Evolutionary conservation across 2,888 invertebrate genomes (phyloP), one percentile per base, ranked within the genome.

Genomic region (Ctenicera cuprea): DNA sequence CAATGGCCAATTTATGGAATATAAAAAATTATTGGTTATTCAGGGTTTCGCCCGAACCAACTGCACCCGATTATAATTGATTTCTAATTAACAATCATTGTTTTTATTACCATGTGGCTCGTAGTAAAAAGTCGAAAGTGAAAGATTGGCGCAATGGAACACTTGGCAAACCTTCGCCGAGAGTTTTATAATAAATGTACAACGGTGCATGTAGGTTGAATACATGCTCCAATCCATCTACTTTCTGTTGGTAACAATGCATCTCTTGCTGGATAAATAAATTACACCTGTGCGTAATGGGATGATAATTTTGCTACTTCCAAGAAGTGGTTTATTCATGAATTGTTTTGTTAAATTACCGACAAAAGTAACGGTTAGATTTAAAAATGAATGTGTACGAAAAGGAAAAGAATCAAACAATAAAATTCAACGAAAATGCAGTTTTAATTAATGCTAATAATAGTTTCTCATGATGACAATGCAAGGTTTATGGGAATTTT

Each of bases 181-280:
- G 50, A 37, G 20, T 30, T 50, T 50, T 50, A 50, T 22, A 50
- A 50, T 50, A 22, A 50, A 18, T 41, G 0, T 22, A 50, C 50
- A 3, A 48, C 48, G 48, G 3, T 20, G 48, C 33, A 64, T 50
- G 48, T 64, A 48, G 45, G 48, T 20, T 18, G 38, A 64, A 18
- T 64, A 64, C 50, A 64, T 64, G 64, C 50, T 64, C 64, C 50
- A 38, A 64, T 64, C 50, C 50, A 48, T 63, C 63, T 45, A 63
- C 33, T 64, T 50, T 50, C 37, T 64, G 30, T 50, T 16, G 37
- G 64, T 64, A 43, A 64, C 64, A 33, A 64, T 37, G 33, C n/a
- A 20, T 20, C 22, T 20, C 22, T 22, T 22, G 50, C 12, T 20
- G 7, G 18, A 50, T 50, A 50, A n/a, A n/a, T n/a, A n/a, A 50